Percentiles rank a stretch among this genome's conserved stretches.
Evolutionary conservation across 2,797 vertebrate species (phyloP).

Genomic region (Apogon hyalosoma): DNA sequence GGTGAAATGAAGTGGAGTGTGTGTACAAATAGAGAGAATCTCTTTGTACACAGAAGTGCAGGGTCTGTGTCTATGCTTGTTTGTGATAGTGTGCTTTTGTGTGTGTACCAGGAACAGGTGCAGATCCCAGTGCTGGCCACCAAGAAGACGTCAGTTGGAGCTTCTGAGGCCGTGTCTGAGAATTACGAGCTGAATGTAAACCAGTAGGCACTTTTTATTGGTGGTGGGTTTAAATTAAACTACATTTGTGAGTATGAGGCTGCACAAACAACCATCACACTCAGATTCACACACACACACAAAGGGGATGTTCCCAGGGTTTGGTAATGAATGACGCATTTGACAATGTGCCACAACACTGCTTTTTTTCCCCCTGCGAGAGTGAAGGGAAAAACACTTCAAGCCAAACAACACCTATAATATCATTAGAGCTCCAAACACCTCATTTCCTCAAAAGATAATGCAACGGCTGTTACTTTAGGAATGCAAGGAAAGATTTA

Average conservation of each 20-base stretch:
- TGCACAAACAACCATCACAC: constrained; percentile 58
- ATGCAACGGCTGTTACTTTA: constrained; percentile 27
- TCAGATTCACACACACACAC: too few species aligned
- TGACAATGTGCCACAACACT: constrained; percentile 53
- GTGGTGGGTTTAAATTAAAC: constrained; percentile 79
- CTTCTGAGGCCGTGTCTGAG: constrained; percentile 66
- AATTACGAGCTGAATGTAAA: constrained; percentile 77
- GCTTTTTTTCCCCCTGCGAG: constrained; percentile 8
- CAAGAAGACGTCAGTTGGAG: constrained; percentile 67
- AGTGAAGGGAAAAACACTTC: constrained; percentile 49
- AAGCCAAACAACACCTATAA: constrained; percentile 58
- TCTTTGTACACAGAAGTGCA: constrained; percentile 40
- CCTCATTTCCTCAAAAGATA: constrained; percentile 57
- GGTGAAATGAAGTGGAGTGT: constrained; percentile 26
- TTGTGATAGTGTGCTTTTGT: constrained; percentile 29
- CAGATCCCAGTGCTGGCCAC: constrained; percentile 48
- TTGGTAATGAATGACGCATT: constrained; percentile 57
- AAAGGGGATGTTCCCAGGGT: constrained; percentile 1
- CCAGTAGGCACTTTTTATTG: constrained; percentile 77
- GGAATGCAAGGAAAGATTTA: constrained; percentile 17
- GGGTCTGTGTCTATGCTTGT: constrained; percentile 34
- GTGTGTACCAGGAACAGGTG: constrained; percentile 67
- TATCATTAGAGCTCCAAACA: constrained; percentile 42
- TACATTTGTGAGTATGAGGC: constrained; percentile 78
- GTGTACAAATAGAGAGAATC: constrained; percentile 52